These are phyloP conservation scores for Gnathonemus longibarbis DNA, from an alignment of 2,113 vertebrate species.

Conservation along the genomic window DNA sequence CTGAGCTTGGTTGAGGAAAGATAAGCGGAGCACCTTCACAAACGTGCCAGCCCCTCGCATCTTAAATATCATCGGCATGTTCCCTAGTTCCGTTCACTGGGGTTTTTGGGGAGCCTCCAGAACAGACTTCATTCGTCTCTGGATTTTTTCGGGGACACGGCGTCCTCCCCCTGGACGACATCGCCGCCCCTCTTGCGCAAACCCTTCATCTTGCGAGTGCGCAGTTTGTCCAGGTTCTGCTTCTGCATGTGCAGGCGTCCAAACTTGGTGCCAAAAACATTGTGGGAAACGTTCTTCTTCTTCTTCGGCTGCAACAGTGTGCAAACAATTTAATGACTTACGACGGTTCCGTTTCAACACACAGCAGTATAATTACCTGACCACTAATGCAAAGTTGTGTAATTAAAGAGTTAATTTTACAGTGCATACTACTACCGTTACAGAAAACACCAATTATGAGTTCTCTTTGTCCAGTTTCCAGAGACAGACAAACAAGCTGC, in stretches of 20 bases:
- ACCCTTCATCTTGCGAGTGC: slow-evolving; percentile 90
- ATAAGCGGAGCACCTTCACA: neutral
- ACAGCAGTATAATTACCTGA: neutral
- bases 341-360: neutral
- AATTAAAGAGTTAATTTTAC: neutral
- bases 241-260: slow-evolving; percentile 96
- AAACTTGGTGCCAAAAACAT: slow-evolving; percentile 80
- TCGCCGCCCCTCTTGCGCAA: slow-evolving; percentile 75
- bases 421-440: neutral
- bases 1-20: neutral
- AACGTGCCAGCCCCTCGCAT: neutral
- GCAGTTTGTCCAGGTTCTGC: slow-evolving; percentile 84
- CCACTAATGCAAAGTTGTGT: neutral
- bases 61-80: neutral
- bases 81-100: neutral
- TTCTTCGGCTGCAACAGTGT: slow-evolving; percentile 73
- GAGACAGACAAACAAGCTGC: neutral
- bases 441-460: neutral
- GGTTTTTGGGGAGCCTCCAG: neutral
- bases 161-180: slow-evolving; percentile 34
- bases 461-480: neutral
- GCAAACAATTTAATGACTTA: neutral
- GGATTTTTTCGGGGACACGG: slow-evolving; percentile 55
- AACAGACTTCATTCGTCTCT: slow-evolving; percentile 47
- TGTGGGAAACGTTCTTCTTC: slow-evolving; percentile 92